Percentiles rank a stretch among this genome's conserved stretches.
Evolutionary conservation across 1,140 invertebrate genomes (phyloP).

Genomic region (Pentalonia nigronervosa): DNA sequence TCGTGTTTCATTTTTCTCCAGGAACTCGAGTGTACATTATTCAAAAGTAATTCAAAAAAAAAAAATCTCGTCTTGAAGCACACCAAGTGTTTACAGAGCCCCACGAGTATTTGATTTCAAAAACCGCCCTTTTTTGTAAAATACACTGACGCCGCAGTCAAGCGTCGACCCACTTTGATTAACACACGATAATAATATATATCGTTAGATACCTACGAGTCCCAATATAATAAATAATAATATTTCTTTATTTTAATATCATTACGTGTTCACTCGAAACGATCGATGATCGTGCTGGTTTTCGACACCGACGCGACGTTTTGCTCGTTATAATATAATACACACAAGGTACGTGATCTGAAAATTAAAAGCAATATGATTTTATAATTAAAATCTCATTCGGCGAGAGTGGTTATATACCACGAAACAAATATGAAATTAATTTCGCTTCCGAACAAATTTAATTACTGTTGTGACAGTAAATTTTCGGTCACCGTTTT

Average conservation of each 20-base stretch:
- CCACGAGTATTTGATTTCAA: slow-evolving; percentile 2
- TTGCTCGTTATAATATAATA: not conserved
- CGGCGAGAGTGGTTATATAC: not conserved
- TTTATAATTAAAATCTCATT: not conserved
- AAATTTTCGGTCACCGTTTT: not conserved
- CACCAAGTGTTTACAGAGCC: not conserved
- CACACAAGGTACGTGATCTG: not conserved
- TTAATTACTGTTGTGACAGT: not conserved
- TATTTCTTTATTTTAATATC: not conserved
- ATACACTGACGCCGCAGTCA: not conserved
- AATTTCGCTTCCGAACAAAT: not conserved
- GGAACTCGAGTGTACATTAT: not conserved
- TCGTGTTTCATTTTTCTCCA: not conserved
- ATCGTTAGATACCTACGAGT: not conserved
- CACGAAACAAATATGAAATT: slow-evolving; percentile 34
- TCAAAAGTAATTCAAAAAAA: not conserved
- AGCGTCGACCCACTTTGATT: slow-evolving; percentile 26
- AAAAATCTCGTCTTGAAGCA: not conserved
- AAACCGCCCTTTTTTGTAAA: not conserved
- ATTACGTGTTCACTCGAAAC: not conserved
- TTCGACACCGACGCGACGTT: not conserved
- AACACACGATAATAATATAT: not conserved
- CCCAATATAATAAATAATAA: not conserved
- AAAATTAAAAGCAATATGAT: slow-evolving; percentile 11
- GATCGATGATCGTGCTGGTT: not conserved